Evolutionary conservation across 23 tunicate species (phyloP), one percentile per base, ranked within the genome.

Genomic region (Corella eumyota): DNA sequence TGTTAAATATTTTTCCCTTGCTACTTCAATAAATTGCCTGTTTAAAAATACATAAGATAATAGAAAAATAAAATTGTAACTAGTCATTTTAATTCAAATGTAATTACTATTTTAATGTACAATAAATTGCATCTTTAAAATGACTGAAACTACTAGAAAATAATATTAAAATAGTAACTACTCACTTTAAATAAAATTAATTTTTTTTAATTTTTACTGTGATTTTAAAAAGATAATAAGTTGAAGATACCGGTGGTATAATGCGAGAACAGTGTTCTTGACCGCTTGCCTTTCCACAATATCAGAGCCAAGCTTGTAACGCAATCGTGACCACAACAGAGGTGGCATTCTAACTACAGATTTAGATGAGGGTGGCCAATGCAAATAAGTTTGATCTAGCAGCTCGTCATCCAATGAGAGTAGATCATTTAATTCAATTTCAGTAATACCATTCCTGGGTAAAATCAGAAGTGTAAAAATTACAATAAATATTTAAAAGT

Each of bases 11-110:
- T 75, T 62, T 23, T 85, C 70, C 7, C 75, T 54, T 4, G 79
- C 85, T 1, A 66, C 85, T 66, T 85, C 95, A 9, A 77, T 58
- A 60, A 85, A 85, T 68, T 77, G 85, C 46, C 95, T 85, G 80
- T 26, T n/a, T n/a, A 50, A 47, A 30, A 25, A n/a, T 19, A 26
- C 5, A 17, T 7, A 51, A 51, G 23, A 40, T 9, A 40, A 40
- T 40, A 40, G 48, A 15, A 40, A 15, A 15, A 11, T 15, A 40
- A 40, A 15, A 9, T 40, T 40, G 11, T 9, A 15, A 15, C 48
- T 40, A 40, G 15, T 11, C 48, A 40, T 9, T 15, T 9, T 40
- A 40, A 40, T 40, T 40, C n/a, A n/a, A n/a, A n/a, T n/a, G n/a
- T n/a, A n/a, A n/a, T n/a, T 40, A 15, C 15, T 40, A 9, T 40